Conservation (phyloP, 2,888 invertebrate genomes). For the Scaptomyza parva region DNA sequence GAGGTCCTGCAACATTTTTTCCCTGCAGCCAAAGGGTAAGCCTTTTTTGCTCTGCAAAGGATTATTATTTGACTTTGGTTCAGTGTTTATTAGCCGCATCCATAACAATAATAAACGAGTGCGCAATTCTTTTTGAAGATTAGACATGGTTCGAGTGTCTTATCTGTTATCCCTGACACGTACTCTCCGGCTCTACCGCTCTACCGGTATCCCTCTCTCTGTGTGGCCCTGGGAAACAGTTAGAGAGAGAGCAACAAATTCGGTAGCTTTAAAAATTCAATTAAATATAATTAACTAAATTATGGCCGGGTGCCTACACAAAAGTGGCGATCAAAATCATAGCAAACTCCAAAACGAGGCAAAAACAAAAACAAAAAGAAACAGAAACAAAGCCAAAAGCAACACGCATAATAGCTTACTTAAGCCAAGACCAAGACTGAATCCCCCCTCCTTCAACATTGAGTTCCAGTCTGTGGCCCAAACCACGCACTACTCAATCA, state of each 20-base stretch:
- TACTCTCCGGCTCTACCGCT: constrained; percentile 28
- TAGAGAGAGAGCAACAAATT: constrained; percentile 34
- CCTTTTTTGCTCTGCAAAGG: constrained; percentile 22
- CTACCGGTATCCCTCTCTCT: too few relatives aligned
- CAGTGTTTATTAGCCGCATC: constrained; percentile 61
- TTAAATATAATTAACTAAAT: constrained; percentile 82
- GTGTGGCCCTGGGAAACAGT: constrained; percentile 46
- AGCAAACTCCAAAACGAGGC: constrained; percentile 30
- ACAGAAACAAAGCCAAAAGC: constrained; percentile 3
- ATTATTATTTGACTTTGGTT: constrained; percentile 51
- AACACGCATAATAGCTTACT: constrained; percentile 81
- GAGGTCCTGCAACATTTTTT: too few relatives aligned
- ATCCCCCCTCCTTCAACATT: constrained; percentile 11
- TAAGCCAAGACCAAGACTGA: constrained; percentile 58
- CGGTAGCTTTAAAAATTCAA: constrained; percentile 78
- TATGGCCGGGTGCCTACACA: constrained; percentile 66
- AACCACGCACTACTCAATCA: constrained; percentile 72
- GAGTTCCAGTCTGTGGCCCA: constrained; percentile 36
- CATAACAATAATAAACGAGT: constrained; percentile 56
- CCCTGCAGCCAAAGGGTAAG: constrained; percentile 27
- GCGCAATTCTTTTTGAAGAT: constrained; percentile 51
- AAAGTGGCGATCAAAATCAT: constrained; percentile 62
- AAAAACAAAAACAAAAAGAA: not conserved
- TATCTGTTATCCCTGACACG: constrained; percentile 63
- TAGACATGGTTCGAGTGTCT: constrained; percentile 71